Evolutionary conservation across 2,888 invertebrate species (phyloP), one percentile per base, ranked within the genome.

Genomic region (Iselma pallidipennis): DNA sequence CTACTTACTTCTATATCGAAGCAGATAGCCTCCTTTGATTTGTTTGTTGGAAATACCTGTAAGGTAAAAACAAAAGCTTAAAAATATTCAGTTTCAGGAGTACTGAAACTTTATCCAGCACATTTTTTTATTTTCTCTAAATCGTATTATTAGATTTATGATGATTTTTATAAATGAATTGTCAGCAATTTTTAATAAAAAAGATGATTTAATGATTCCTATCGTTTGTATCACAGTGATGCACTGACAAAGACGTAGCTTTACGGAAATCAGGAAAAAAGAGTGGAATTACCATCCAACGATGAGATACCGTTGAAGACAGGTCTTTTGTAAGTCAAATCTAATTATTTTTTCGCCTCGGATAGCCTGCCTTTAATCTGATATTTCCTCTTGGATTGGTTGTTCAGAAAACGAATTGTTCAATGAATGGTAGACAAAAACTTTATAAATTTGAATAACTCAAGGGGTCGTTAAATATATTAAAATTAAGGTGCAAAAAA

Each of bases 1-100:
- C 26, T 69, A 89, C 91, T 89, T 82, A 91, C 91, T 87, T 86
- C 89, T 89, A 78, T 91, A 90, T 66, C 91, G 86, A 57, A 90
- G 83, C 80, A 91, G 86, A 78, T 91, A 91, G 49, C 91, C 91
- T 61, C 90, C 90, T 80, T 91, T 91, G 73, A 91, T 85, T 81
- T 89, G 90, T 77, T 89, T 90, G 60, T 87, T 75, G 12, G 67
- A 73, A 69, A 78, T 72, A 71, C 74, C 82, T 82, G 78, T 55
- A 80, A 81, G 62, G 67, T 65, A 63, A 65, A 62, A n/a, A n/a
- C n/a, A n/a, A n/a, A n/a, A n/a, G n/a, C n/a, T 10, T 4, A 4
- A 2, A 53, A 45, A 23, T 45, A 23, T 7, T 4, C 6, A 9
- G 7, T 28, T 28, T 28, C 9, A 5, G 28, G n/a, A n/a, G n/a